phyloP scores from a whole-genome alignment of 2,888 invertebrate genomes.

The Anthrax anthrax region DNA sequence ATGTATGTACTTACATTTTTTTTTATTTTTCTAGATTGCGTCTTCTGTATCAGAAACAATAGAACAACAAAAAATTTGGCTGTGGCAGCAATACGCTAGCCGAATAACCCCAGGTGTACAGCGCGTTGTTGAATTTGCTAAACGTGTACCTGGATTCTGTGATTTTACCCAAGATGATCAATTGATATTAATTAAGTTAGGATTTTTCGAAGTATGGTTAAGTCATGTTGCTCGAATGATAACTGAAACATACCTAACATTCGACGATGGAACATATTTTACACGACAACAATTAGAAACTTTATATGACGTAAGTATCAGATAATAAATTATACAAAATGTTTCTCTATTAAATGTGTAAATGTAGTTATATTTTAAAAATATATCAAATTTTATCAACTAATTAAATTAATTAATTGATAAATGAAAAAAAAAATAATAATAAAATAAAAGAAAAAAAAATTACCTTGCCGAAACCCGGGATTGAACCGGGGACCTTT shows the following conservation, averaged over 20 bases:
- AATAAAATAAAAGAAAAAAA: no score
- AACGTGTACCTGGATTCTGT: constrained; percentile 84
- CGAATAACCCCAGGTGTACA: constrained; percentile 83
- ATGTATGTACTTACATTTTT: background rate
- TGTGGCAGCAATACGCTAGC: constrained; percentile 80
- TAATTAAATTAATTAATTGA: no score
- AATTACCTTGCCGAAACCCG: constrained; percentile 21
- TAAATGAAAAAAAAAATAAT: no score
- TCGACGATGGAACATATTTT: constrained; percentile 79
- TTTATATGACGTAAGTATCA: constrained; percentile 72
- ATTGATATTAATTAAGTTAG: constrained; percentile 87
- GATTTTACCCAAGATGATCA: constrained; percentile 90
- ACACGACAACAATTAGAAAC: constrained; percentile 69
- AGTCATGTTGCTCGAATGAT: constrained; percentile 72
- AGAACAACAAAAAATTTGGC: constrained; percentile 61
- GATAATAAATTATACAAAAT: no score
- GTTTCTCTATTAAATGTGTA: no score
- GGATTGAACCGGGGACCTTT: constrained; percentile 33
- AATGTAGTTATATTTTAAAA: no score
- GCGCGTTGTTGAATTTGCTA: constrained; percentile 91
- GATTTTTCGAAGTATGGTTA: constrained; percentile 95
- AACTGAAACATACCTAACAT: constrained; percentile 60
- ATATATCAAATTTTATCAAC: no score
- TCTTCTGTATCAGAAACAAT: constrained; percentile 47
- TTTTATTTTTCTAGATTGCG: constrained; percentile 34